Conservation (phyloP, 2,797 vertebrate species). For the Molossus molossus region DNA sequence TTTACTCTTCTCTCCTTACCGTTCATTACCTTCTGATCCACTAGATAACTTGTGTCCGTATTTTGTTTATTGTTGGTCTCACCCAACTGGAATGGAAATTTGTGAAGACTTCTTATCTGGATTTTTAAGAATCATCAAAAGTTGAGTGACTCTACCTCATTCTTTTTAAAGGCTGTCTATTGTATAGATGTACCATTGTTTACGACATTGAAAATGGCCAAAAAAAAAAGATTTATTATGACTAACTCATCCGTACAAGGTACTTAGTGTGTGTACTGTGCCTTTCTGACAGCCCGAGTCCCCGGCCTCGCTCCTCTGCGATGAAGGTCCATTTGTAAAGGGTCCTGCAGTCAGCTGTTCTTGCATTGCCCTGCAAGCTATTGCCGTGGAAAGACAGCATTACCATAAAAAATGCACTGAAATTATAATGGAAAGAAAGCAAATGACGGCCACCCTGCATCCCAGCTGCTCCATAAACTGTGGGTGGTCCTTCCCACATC, state of each 20-base stretch:
- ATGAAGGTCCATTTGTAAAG: slow-evolving; percentile 78
- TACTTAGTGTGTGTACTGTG: not conserved
- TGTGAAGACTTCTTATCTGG: not conserved
- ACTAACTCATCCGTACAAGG: not conserved
- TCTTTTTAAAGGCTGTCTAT: not conserved
- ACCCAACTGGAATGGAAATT: not conserved
- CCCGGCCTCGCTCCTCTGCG: slow-evolving; percentile 65
- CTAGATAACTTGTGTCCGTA: not conserved
- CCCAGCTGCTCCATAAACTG: not conserved
- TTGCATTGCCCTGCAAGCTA: slow-evolving; percentile 66
- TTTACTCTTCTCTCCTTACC: not conserved
- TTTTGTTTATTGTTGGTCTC: not conserved
- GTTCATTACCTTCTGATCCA: not conserved
- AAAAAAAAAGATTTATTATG: not conserved
- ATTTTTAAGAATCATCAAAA: not conserved
- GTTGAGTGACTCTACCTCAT: not conserved
- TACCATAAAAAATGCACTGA: slow-evolving; percentile 71
- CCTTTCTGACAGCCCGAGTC: slow-evolving; percentile 75
- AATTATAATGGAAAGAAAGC: slow-evolving; percentile 64
- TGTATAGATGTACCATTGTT: not conserved
- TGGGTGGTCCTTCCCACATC: not conserved
- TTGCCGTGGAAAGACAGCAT: not conserved
- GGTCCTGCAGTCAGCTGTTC: slow-evolving; percentile 75
- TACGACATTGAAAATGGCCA: not conserved
- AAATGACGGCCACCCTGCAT: not conserved